Conservation (phyloP, 2,797 vertebrate genomes). For the Sebastes wilsoni region DNA sequence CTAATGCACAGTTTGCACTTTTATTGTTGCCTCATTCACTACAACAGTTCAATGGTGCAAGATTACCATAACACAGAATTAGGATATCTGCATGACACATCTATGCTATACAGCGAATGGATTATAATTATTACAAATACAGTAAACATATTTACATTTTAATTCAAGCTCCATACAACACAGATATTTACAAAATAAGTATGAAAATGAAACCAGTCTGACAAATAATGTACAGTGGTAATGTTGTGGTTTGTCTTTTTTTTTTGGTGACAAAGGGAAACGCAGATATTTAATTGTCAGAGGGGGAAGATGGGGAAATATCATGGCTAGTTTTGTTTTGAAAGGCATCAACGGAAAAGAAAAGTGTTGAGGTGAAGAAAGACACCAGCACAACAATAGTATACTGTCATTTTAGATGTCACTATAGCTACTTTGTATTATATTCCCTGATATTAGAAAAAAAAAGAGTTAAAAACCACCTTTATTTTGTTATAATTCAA, state of each 20-base stretch:
- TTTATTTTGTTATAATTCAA: slow-evolving; percentile 60
- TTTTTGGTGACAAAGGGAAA: slow-evolving; percentile 61
- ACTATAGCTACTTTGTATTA: slow-evolving; percentile 72
- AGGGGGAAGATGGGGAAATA: slow-evolving; percentile 66
- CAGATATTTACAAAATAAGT: slow-evolving; percentile 99
- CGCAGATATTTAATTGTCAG: slow-evolving; percentile 60
- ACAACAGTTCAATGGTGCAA: slow-evolving; percentile 95
- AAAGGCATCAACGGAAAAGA: slow-evolving; percentile 78
- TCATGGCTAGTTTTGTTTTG: slow-evolving; percentile 68
- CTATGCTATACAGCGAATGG: slow-evolving; percentile 99
- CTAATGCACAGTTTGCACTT: slow-evolving; percentile 93
- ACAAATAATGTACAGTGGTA: slow-evolving; percentile 93
- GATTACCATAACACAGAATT: slow-evolving; percentile 97
- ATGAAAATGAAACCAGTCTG: slow-evolving; percentile 93
- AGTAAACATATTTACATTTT: slow-evolving; percentile 99
- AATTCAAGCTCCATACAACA: slow-evolving; percentile 97
- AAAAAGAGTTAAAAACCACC: slow-evolving; percentile 62
- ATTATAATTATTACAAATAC: slow-evolving; percentile 99
- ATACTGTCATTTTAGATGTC: slow-evolving; percentile 61
- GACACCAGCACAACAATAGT: slow-evolving; percentile 63
- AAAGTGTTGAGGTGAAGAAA: slow-evolving; percentile 68
- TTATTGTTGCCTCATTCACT: slow-evolving; percentile 99
- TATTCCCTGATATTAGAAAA: slow-evolving; percentile 86
- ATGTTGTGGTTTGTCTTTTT: slow-evolving; percentile 82
- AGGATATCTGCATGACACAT: slow-evolving; percentile 97